Percentiles rank a stretch among this genome's conserved stretches.
phyloP scores from a whole-genome alignment of 2,797 vertebrate genomes.

The Tamandua tetradactyla region DNA sequence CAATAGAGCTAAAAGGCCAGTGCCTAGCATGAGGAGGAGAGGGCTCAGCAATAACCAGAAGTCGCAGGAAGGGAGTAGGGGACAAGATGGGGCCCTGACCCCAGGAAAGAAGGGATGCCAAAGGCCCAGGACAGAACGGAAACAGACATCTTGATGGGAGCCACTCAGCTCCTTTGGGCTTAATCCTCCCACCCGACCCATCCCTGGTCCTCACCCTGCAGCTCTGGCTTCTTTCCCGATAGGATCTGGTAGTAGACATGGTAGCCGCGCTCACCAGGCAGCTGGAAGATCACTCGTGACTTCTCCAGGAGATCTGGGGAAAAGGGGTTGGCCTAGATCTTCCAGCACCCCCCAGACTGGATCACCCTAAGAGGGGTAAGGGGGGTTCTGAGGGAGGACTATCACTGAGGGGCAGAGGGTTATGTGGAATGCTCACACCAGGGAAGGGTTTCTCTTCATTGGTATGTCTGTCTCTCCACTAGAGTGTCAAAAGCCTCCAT shows the following conservation, averaged over 20 bases:
- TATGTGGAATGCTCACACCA: neutral
- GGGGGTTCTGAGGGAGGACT: neutral
- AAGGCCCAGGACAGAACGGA: neutral
- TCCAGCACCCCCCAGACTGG: neutral
- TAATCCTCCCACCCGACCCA: rapidly evolving
- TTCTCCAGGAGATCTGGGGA: constrained; percentile 95
- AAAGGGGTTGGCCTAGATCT: neutral
- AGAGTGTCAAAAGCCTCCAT: too few relatives aligned
- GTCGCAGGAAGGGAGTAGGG: neutral
- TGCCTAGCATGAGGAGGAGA: neutral
- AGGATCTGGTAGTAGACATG: constrained; percentile 98
- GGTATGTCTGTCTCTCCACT: neutral
- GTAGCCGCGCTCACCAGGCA: constrained; percentile 94
- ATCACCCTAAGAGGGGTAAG: neutral
- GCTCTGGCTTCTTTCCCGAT: constrained; percentile 95
- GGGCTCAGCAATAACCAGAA: neutral
- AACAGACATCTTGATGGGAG: neutral
- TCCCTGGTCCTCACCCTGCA: constrained; percentile 87
- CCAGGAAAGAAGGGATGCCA: neutral
- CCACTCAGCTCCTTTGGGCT: neutral
- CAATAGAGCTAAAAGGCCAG: neutral
- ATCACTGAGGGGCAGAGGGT: rapidly evolving
- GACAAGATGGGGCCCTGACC: neutral
- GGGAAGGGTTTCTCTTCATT: neutral
- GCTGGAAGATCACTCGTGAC: constrained; percentile 98